Evolutionary conservation across 2,888 invertebrate species (phyloP).

Genomic region (Chouioia cunea): DNA sequence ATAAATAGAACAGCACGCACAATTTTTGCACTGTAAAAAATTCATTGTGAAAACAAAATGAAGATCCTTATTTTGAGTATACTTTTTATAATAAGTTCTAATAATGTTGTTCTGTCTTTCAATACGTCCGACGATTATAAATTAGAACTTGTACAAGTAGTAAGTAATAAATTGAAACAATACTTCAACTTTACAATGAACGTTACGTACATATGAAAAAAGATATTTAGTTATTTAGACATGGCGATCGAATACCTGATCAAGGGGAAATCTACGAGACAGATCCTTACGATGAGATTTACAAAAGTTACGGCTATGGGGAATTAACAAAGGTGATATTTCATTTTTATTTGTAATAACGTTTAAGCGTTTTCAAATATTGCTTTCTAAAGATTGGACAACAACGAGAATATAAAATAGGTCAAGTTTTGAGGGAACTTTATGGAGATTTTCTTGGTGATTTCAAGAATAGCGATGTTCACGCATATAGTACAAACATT

Average conservation of each 20-base stretch:
- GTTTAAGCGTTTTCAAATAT: not conserved
- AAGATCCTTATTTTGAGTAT: too few relatives aligned
- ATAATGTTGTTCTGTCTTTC: too few relatives aligned
- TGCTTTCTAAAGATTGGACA: slow-evolving; percentile 46
- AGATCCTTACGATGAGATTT: slow-evolving; percentile 68
- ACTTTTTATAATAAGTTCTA: too few relatives aligned
- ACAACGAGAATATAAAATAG: slow-evolving; percentile 51
- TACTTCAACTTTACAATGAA: too few relatives aligned
- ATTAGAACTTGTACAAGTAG: too few relatives aligned
- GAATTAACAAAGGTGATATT: slow-evolving; percentile 70
- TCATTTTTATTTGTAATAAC: not conserved
- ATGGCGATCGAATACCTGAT: slow-evolving; percentile 62
- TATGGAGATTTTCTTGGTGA: slow-evolving; percentile 52
- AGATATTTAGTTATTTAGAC: slow-evolving; percentile 18
- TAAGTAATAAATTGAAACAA: too few relatives aligned
- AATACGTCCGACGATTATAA: too few relatives aligned
- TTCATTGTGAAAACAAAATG: too few relatives aligned
- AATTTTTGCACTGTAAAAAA: too few relatives aligned
- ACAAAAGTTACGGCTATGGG: slow-evolving; percentile 72
- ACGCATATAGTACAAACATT: slow-evolving; percentile 50
- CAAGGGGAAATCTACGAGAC: slow-evolving; percentile 66
- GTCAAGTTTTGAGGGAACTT: slow-evolving; percentile 48
- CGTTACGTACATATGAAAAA: too few relatives aligned
- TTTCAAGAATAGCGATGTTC: slow-evolving; percentile 47
- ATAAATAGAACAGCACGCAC: too few relatives aligned